Evolutionary conservation across 1,140 invertebrate species (phyloP), one percentile per base, ranked within the genome.

Genomic region (Zaprionus ghesquierei): DNA sequence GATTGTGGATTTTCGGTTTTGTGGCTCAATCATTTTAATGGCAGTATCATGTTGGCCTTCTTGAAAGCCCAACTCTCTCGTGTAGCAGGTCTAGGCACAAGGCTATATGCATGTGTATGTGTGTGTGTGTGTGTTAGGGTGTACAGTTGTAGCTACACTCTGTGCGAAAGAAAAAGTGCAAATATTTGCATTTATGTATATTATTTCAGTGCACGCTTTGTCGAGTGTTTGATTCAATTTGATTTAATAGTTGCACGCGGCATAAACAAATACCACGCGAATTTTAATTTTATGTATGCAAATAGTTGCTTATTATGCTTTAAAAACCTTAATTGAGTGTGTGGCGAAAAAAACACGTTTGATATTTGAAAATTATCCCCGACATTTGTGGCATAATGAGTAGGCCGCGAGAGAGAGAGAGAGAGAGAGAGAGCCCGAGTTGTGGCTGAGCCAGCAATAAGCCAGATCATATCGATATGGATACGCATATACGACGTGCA

Each of bases 21-120:
- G 79, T 69, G 80, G 79, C 80, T 84, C 79, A 82, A 82, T 82
- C 79, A 84, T 69, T 82, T 82, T 82, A 82, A 82, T 82, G 79
- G 79, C 75, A 79, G 59, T 84, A 77, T 82, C 80, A 65, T 84
- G 79, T 82, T 82, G 79, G 75, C 80, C 69, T 82, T 56, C 70
- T 75, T 55, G 75, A 73, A 58, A 79, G 75, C 56, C 46, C 61
- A 51, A 31, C 59, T 62, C 54, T 38, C 59, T 62, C 54, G 9
- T 10, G 9, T 22, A 20, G 41, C 41, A 2, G 18, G n/a, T 12
- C 12, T n/a, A 20, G 41, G 18, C 41, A 46, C 41, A 12, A 8
- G 18, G 3, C 13, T 35, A 3, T n/a, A 62, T 75, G 65, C 63
- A 69, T 49, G 54, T 46, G 54, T 18, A 35, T 53, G 50, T n/a